A percentile compares a stretch with the other conserved stretches of the same genome.
phyloP scores from a whole-genome alignment of 2,888 invertebrate species.

The Perizoma affinitatum region DNA sequence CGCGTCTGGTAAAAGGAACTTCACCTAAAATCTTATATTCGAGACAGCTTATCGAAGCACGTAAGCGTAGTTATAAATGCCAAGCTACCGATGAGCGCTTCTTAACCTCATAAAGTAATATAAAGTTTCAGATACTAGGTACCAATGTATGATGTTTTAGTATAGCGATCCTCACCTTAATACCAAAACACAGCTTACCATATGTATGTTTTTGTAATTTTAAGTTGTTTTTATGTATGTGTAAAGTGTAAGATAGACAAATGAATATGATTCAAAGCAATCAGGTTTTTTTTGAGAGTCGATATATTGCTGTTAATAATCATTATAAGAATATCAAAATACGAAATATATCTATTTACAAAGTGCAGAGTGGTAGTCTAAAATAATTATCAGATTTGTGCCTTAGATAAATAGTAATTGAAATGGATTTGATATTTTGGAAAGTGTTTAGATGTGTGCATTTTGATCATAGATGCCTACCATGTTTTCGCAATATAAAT shows the following conservation, averaged over 20 bases:
- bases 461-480: conserved; percentile 46
- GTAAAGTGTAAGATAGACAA: conserved; percentile 74
- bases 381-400: conserved; percentile 79
- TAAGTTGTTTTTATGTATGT: conserved; percentile 73
- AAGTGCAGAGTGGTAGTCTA: conserved; percentile 62
- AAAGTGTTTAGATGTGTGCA: conserved; percentile 65
- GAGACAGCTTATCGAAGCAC: too few species aligned
- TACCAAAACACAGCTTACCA: conserved; percentile 85
- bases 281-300: conserved; percentile 44
- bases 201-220: conserved; percentile 74
- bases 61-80: too few species aligned
- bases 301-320: conserved; percentile 80
- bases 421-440: conserved; percentile 40
- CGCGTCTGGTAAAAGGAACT: conserved; percentile 11
- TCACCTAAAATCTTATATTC: conserved; percentile 4
- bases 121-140: conserved; percentile 17
- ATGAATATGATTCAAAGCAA: conserved; percentile 71
- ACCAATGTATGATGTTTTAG: conserved; percentile 49
- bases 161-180: conserved; percentile 81
- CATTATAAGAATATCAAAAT: conserved; percentile 64
- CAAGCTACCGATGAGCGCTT: too few species aligned
- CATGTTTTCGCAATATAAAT: conserved; percentile 49
- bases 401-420: conserved; percentile 76
- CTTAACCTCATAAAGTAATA: conserved; percentile 3
- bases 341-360: conserved; percentile 62